Percentiles rank a stretch among this genome's conserved stretches.
These are phyloP conservation scores for Wiebesia pumilae DNA, from an alignment of 1,140 invertebrate genomes.

Conservation along the genomic window DNA sequence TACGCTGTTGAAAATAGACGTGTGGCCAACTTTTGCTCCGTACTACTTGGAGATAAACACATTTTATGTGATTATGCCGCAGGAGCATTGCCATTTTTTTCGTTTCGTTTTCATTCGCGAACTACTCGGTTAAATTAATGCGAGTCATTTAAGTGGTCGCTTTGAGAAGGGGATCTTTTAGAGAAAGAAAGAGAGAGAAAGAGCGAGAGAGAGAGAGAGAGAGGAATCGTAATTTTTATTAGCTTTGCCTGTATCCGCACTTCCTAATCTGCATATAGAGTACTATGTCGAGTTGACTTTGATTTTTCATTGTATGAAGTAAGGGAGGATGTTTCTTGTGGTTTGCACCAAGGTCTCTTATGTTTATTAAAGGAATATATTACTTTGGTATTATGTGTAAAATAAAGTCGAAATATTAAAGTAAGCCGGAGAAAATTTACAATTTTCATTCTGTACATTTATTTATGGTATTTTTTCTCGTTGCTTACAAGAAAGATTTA, in stretches of 20 bases:
- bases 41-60: conserved; percentile 1
- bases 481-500: background rate
- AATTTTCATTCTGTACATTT: conserved; percentile 9
- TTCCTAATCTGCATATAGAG: conserved; percentile 35
- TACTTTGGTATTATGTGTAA: conserved; percentile 8
- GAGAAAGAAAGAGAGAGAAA: too few species aligned
- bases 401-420: background rate
- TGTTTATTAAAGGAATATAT: conserved; percentile 37
- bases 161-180: background rate
- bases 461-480: background rate
- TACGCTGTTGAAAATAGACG: conserved; percentile 23
- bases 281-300: background rate
- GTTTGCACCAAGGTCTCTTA: conserved; percentile 16
- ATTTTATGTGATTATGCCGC: background rate
- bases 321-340: background rate
- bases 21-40: conserved; percentile 14
- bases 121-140: conserved; percentile 4
- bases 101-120: background rate
- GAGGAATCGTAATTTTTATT: conserved; percentile 15
- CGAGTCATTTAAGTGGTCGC: background rate
- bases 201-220: background rate
- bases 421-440: background rate
- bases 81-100: background rate
- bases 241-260: background rate
- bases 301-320: conserved; percentile 1